Conservation (phyloP, 2,888 invertebrate genomes). For the Pachliopta kotzebuea region DNA sequence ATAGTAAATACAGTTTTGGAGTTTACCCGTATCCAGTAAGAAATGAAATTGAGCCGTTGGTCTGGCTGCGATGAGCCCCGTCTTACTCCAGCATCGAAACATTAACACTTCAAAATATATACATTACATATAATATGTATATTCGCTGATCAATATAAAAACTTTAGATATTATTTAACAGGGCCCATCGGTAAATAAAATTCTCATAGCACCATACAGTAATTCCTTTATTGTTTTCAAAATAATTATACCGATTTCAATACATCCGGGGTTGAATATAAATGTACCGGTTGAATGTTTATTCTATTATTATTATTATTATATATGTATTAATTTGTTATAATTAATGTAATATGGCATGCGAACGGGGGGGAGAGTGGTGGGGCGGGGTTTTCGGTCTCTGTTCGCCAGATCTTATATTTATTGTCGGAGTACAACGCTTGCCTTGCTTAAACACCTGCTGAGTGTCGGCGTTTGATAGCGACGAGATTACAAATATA, state of each 20-base stretch:
- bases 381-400: too few relatives aligned
- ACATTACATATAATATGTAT: background rate
- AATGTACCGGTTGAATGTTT: background rate
- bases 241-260: background rate
- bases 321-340: conserved; percentile 6
- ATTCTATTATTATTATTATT: conserved; percentile 9
- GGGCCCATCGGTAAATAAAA: conserved; percentile 1
- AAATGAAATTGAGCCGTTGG: background rate
- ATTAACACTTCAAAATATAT: background rate
- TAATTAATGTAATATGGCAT: conserved; percentile 22
- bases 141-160: too few relatives aligned
- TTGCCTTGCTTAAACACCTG: too few relatives aligned
- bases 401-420: conserved; percentile 1
- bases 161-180: too few relatives aligned
- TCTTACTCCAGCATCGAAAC: too few relatives aligned
- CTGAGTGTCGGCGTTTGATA: too few relatives aligned
- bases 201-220: conserved; percentile 40
- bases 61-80: too few relatives aligned
- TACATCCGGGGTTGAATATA: background rate
- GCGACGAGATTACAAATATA: too few relatives aligned
- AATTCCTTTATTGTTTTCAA: conserved; percentile 33
- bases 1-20: conserved; percentile 22
- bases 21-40: conserved; percentile 28
- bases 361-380: background rate
- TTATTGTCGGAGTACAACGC: conserved; percentile 22